Evolutionary conservation across 2,113 vertebrate species (phyloP).

Genomic region (Mesocricetus auratus): DNA sequence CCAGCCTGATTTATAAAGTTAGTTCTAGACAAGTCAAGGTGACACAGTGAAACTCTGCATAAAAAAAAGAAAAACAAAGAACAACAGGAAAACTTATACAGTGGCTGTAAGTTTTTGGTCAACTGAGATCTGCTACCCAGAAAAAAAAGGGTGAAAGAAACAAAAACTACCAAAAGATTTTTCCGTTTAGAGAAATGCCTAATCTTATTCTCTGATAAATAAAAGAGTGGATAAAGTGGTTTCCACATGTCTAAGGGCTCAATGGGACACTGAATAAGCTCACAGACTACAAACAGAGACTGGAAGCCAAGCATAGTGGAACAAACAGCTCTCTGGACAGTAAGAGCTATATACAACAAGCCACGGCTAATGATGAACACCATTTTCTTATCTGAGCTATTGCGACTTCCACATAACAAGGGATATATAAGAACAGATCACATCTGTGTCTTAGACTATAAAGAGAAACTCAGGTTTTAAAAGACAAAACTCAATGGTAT

Average conservation of each 20-base stretch:
- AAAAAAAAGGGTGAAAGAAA: background rate
- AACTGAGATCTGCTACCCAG: constrained; percentile 26
- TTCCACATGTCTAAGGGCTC: background rate
- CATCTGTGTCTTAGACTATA: constrained; percentile 51
- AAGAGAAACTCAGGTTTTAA: constrained; percentile 51
- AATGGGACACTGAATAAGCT: constrained; percentile 3
- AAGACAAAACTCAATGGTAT: constrained; percentile 45
- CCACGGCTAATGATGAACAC: background rate
- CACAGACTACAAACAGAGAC: background rate
- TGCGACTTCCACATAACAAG: constrained; percentile 59
- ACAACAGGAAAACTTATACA: constrained; percentile 33
- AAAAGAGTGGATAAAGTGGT: constrained; percentile 50
- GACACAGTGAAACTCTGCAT: background rate
- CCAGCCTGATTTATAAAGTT: no score
- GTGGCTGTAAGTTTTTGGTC: background rate
- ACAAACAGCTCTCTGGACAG: constrained; percentile 53
- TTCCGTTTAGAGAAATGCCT: constrained; percentile 55
- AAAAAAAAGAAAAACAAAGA: background rate
- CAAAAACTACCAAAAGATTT: constrained; percentile 47
- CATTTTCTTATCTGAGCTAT: constrained; percentile 33
- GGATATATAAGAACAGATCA: constrained; percentile 57
- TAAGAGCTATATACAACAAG: background rate
- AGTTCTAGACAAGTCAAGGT: background rate
- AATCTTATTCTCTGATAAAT: background rate
- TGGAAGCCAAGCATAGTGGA: background rate